Base-by-base conservation (phyloP, 2,113 vertebrate species). In the Plotosus lineatus region DNA sequence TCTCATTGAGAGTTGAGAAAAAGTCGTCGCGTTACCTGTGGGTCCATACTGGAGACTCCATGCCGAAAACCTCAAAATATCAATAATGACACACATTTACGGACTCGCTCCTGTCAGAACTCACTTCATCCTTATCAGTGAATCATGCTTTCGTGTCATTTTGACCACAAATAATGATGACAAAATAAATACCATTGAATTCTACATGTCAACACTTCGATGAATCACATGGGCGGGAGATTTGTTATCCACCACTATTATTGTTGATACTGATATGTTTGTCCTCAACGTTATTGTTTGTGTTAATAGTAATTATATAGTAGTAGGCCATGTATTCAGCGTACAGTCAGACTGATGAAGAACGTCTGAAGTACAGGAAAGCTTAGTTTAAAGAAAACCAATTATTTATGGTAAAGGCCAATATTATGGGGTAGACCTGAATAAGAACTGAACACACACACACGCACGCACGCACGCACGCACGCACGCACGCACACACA, bases 391-490 rank as follows among this genome's bases (percentile, higher is more conserved):
- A 58, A 55, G 51, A 23, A 42, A 42, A 23, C 11, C n/a, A 14
- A 69, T 44, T 69, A 69, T 69, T 69, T 44, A 26, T 23, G 61
- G 61, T 40, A 40, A 40, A 23, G 19, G 31, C 2, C 28, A 53
- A 53, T 55, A 53, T n/a, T 74, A 28, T 74, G 48, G 53, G 38
- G 36, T 75, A 75, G 58, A 75, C 73, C 23, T 42, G 6, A 40
- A 38, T 75, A 6, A 68, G 28, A 23, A 68, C 71, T 74, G 33
- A 51, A 53, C 15, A 31, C 28, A 42, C 21, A 61, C 40, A 75
- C 31, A 33, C 10, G n/a, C 19, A 28, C 42, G 33, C n/a, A 46
- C 40, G 21, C 26, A 28, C 38, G 50, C 46, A 73, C 15, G 19
- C 8, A 36, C 17, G 15, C n/a, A 72, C 14, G 19, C 14, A 19